phyloP scores from a whole-genome alignment of 2,113 vertebrate genomes.

The Phalacrocorax carbo region DNA sequence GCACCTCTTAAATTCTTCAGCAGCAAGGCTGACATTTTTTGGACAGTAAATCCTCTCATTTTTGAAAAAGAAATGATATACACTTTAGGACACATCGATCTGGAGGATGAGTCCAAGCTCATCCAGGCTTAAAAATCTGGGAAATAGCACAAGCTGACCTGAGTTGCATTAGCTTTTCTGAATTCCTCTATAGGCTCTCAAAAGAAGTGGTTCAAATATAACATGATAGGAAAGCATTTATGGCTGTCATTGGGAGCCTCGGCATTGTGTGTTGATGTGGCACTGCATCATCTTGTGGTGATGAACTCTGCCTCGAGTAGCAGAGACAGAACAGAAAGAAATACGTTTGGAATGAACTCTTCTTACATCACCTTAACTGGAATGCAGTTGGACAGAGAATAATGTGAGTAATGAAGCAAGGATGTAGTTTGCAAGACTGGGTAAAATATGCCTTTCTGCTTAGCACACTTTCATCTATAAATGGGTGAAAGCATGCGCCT shows the following conservation, averaged over 20 bases:
- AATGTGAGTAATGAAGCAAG: neutral
- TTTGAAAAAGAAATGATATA: constrained; percentile 39
- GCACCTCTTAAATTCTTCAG: constrained; percentile 45
- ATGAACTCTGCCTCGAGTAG: neutral
- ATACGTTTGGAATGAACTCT: neutral
- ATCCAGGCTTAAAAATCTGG: constrained; percentile 55
- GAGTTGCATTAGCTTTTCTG: constrained; percentile 41
- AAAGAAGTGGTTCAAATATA: constrained; percentile 19
- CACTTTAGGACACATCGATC: constrained; percentile 25
- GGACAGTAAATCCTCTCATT: constrained; percentile 49
- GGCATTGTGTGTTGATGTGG: neutral
- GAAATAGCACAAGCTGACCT: constrained; percentile 43
- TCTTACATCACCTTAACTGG: neutral
- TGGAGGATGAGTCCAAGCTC: constrained; percentile 35
- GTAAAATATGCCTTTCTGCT: neutral
- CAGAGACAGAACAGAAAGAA: neutral
- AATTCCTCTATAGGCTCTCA: constrained; percentile 22
- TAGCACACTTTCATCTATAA: neutral
- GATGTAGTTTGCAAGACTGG: neutral
- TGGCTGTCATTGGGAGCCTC: neutral
- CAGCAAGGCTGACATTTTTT: constrained; percentile 32
- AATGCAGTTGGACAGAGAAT: neutral
- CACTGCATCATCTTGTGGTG: constrained; percentile 3
- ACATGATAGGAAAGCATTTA: neutral
- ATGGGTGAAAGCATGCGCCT: neutral